A percentile compares a stretch with the other conserved stretches of the same genome.
phyloP scores from a whole-genome alignment of 2,888 invertebrate species.

The Drosophila sordidula region DNA sequence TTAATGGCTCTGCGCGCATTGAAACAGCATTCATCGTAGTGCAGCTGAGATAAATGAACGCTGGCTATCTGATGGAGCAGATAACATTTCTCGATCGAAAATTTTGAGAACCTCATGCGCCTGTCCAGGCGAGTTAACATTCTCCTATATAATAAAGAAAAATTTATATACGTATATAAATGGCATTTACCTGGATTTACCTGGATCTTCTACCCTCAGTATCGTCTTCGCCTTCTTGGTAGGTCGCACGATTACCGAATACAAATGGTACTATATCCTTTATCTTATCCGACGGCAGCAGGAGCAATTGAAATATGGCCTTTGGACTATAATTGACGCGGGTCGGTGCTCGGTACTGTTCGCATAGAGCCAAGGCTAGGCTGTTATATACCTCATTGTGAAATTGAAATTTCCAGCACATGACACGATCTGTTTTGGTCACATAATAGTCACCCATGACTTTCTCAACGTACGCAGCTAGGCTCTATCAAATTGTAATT shows the following conservation, averaged over 20 bases:
- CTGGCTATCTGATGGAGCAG: slow-evolving; percentile 75
- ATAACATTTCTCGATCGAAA: slow-evolving; percentile 81
- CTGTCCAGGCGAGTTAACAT: slow-evolving; percentile 66
- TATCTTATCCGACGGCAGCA: slow-evolving; percentile 66
- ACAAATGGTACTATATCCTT: slow-evolving; percentile 74
- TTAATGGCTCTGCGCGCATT: slow-evolving; percentile 72
- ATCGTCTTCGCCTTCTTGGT: slow-evolving; percentile 75
- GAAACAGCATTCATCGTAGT: slow-evolving; percentile 79
- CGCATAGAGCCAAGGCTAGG: slow-evolving; percentile 75
- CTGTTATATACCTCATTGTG: slow-evolving; percentile 83
- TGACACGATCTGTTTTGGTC: slow-evolving; percentile 80
- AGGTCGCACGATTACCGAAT: slow-evolving; percentile 82
- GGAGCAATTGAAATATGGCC: slow-evolving; percentile 58
- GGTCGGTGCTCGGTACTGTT: slow-evolving; percentile 62
- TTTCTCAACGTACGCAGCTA: slow-evolving; percentile 74
- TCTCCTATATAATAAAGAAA: slow-evolving; percentile 47
- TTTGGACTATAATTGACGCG: slow-evolving; percentile 8
- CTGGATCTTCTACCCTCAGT: slow-evolving; percentile 22
- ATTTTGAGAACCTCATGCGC: slow-evolving; percentile 77
- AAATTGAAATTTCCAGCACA: slow-evolving; percentile 84
- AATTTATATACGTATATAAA: no score
- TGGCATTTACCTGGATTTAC: slow-evolving; percentile 41
- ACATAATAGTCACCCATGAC: slow-evolving; percentile 83
- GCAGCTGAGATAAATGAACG: slow-evolving; percentile 66
- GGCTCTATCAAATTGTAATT: slow-evolving; percentile 4